Evolutionary conservation across 1,140 invertebrate genomes (phyloP), one percentile per base, ranked within the genome.

Genomic region (Diorhabda sublineata): DNA sequence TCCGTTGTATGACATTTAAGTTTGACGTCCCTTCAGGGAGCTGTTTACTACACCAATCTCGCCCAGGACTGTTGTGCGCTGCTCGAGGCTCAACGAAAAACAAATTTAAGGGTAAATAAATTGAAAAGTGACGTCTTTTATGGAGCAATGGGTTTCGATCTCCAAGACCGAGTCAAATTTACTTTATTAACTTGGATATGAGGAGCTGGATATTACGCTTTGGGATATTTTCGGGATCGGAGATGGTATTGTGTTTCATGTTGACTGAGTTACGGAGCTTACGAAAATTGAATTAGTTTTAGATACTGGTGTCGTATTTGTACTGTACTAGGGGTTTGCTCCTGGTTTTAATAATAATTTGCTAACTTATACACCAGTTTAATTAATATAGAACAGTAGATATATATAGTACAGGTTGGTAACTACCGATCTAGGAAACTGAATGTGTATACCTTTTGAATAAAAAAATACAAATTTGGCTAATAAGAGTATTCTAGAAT

Each of bases 41-140:
- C 76, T 73, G 76, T 79, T 78, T 76, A 74, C 77, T 71, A 72
- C 74, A 76, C 76, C 77, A 79, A 79, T 79, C 76, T 79, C 77
- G 73, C 76, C 69, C 66, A 69, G 68, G 58, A 70, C 72, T 56
- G 68, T 69, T 61, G 66, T 71, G 68, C 64, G 71, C 71, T 56
- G 68, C 66, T 61, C 57, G 58, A 67, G 70, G 59, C 70, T 64
- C 64, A 62, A 67, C 72, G 66, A 71, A 74, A 73, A 74, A 68
- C 70, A 76, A 77, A 76, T 77, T 77, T 77, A 75, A 76, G 75
- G 72, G 71, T 73, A 75, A 74, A 77, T 78, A 78, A 75, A 78
- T 78, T 78, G 76, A 76, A 78, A 78, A 75, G 66, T 77, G 77
- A 74, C 72, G 73, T 73, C 67, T 70, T 76, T 75, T 76, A 77